Percentiles rank a stretch among this genome's conserved stretches.
These are phyloP conservation scores for Drosophila pallidifrons DNA, from an alignment of 1,140 invertebrate genomes.

Conservation along the genomic window DNA sequence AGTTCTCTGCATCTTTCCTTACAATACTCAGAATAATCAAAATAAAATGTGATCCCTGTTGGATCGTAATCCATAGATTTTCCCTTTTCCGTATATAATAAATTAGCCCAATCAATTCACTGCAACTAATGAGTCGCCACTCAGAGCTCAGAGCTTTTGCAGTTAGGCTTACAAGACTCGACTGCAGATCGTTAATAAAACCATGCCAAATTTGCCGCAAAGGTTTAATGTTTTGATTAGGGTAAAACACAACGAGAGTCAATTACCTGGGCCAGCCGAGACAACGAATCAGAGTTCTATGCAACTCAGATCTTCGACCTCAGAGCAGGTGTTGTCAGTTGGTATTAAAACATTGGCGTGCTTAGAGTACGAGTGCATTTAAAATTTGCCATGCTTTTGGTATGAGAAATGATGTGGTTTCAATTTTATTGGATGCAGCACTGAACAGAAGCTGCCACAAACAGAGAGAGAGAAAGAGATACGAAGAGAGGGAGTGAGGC, in stretches of 20 bases:
- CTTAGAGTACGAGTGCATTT: constrained; percentile 61
- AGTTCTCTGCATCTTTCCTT: too few relatives aligned
- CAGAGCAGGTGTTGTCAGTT: constrained; percentile 53
- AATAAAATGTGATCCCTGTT: too few relatives aligned
- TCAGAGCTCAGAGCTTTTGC: constrained; percentile 25
- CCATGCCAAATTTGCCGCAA: constrained; percentile 68
- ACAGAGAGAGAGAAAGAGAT: too few relatives aligned
- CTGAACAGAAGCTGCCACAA: constrained; percentile 46
- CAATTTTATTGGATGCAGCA: constrained; percentile 45
- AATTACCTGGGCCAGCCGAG: constrained; percentile 33
- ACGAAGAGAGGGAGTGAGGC: not conserved
- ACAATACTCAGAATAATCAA: too few relatives aligned
- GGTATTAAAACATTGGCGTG: constrained; percentile 38
- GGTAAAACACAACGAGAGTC: constrained; percentile 36
- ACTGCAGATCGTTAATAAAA: constrained; percentile 60
- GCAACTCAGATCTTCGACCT: not conserved
- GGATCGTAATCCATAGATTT: too few relatives aligned
- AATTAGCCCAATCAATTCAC: constrained; percentile 49
- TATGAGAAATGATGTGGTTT: constrained; percentile 38
- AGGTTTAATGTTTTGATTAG: constrained; percentile 79
- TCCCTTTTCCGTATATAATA: constrained; percentile 20
- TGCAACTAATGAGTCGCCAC: constrained; percentile 39
- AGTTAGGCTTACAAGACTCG: constrained; percentile 35
- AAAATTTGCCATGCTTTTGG: constrained; percentile 69
- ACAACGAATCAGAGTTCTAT: constrained; percentile 29